Evolutionary conservation across 1,140 invertebrate species (phyloP).

Genomic region (Stegodyphus dumicola): DNA sequence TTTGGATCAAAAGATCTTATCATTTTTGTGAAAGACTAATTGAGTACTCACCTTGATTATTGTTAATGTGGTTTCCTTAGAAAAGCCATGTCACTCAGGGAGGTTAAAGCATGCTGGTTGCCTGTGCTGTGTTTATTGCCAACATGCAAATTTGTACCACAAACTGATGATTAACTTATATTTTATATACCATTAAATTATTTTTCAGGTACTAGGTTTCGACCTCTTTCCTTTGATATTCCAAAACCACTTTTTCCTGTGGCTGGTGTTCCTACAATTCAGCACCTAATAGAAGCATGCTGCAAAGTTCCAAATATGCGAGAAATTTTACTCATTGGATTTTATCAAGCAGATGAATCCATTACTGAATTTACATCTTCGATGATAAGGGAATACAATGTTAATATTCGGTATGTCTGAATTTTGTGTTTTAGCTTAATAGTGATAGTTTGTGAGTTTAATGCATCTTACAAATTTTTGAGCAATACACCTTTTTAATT

Average conservation of each 20-base stretch:
- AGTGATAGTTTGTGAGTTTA: too few relatives aligned
- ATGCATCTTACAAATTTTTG: too few relatives aligned
- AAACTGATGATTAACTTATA: neutral
- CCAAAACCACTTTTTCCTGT: slow-evolving; percentile 98
- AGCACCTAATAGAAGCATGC: slow-evolving; percentile 98
- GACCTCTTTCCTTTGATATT: slow-evolving; percentile 93
- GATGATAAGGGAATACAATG: slow-evolving; percentile 83
- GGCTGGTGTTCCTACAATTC: slow-evolving; percentile 92
- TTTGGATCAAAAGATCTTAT: too few relatives aligned
- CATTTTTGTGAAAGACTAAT: too few relatives aligned
- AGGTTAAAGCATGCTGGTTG: neutral
- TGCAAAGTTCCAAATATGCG: slow-evolving; percentile 77
- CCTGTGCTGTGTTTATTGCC: neutral
- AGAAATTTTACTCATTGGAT: slow-evolving; percentile 95
- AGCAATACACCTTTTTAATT: too few relatives aligned
- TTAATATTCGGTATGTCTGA: slow-evolving; percentile 72
- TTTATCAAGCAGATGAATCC: slow-evolving; percentile 81
- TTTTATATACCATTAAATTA: slow-evolving; percentile 45
- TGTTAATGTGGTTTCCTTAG: too few relatives aligned
- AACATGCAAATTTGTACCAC: neutral
- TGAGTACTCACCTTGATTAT: too few relatives aligned
- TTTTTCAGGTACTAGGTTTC: slow-evolving; percentile 89
- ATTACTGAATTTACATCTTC: slow-evolving; percentile 86
- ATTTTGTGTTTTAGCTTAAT: too few relatives aligned
- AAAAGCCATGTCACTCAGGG: neutral